Evolutionary conservation across 2,797 vertebrate species (phyloP), one percentile per base, ranked within the genome.

Genomic region (Schizothorax lantsangensis): DNA sequence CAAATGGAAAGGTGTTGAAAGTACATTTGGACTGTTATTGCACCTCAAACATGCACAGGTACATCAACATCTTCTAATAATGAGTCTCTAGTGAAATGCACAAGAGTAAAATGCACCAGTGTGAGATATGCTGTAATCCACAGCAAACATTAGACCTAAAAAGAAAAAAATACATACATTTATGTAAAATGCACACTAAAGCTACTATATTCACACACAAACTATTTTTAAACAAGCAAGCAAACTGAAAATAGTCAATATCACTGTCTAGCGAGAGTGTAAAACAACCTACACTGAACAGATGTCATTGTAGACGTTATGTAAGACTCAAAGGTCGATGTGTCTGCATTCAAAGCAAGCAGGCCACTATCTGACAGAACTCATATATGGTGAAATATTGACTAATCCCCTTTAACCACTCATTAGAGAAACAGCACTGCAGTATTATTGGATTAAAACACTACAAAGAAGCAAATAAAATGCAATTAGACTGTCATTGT

Each of bases 301-400:
- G 62, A 66, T 36, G 68, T 81, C 14, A 49, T 68, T 81, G 43
- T 21, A 72, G 23, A 83, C 8, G 12, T 83, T 79, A 71, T n/a
- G 26, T 47, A 80, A 72, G 75, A 59, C 66, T 57, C 75, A 79
- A 79, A 85, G 84, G 75, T 85, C 84, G 21, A 23, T 71, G 43
- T 79, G 74, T 79, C 45, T 77, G 80, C 4, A 33, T 79, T 59
- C 2, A 47, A 79, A 79, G 19, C 43, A 19, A 66, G 19, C 66
- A 54, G 81, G 38, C n/a, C 12, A 49, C 57, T 64, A 36, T 36
- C 64, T 68, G 45, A 49, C 45, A 21, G 26, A 6, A 79, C 52
- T 71, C 54, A 17, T 57, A 64, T 26, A 38, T 66, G 57, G 57
- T 66, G 0, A 84, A 84, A 54, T 49, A 78, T 68, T 84, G 11